Evolutionary conservation across 2,888 invertebrate species (phyloP), one percentile per base, ranked within the genome.

Genomic region (Spisula subtruncata): DNA sequence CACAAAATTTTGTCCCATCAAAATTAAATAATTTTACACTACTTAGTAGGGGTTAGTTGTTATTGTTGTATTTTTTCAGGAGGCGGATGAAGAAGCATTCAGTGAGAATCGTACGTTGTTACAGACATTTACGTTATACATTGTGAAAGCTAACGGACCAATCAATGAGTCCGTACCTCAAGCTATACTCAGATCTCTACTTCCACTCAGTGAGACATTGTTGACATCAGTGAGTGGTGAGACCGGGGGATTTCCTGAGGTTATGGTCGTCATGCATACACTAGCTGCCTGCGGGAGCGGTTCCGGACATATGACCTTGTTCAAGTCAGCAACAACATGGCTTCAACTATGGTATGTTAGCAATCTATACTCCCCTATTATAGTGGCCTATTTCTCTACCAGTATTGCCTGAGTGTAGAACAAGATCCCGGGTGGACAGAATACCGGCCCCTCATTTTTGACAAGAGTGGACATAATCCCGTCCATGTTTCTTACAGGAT

Each of bases 271-370:
- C 6, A 98, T 98, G 98, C 98, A 98, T 1, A 98, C 98, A 82
- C 96, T 99, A 93, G 99, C 99, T 0, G 99, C 99, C 96, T 98
- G 98, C 32, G 98, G 98, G 32, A 97, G 98, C 6, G 98, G 98
- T 46, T 97, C 97, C 81, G 98, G 99, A 0, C 99, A 99, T 96
- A 97, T 98, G 1, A 97, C 98, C 46, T 97, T 99, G 29, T 98
- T 99, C 96, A 98, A 98, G 87, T 98, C 98, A 0, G 97, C 98
- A 16, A 98, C 98, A 0, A 97, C 98, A 66, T 99, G 99, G 99
- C 97, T 99, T 0, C 94, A 96, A 32, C 86, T 95, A 16, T 96
- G 96, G 96, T 96, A 88, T 87, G 94, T 83, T n/a, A 25, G 60
- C 51, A 51, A 14, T 51, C 51, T 10, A 16, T 12, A 16, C 51